Evolutionary conservation across 2,888 invertebrate species (phyloP), one percentile per base, ranked within the genome.

Genomic region (Nomada ruficornis): DNA sequence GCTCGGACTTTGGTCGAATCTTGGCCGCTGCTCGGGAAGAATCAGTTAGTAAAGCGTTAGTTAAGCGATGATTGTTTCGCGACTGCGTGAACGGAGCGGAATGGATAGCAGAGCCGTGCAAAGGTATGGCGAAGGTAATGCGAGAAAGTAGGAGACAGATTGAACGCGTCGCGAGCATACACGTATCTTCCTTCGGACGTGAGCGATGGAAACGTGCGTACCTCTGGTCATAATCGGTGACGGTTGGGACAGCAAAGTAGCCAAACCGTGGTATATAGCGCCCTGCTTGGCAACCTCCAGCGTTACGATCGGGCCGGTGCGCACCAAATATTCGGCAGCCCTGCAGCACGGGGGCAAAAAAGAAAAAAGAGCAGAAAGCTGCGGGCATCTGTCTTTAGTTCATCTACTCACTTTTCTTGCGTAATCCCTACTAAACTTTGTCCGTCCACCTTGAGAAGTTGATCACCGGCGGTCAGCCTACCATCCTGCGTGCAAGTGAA

Each of bases 251-350:
- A 99, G 95, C 80, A 99, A 95, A 20, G 98, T 98, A 20, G 98
- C 98, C 74, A 99, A 95, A 42, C 99, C 99, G 94, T 99, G 99
- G 93, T 98, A 97, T 91, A 99, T 97, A 68, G 99, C 99, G 68
- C 99, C 99, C 94, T 99, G 98, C 94, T 99, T 99, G 36, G 98
- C 99, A 80, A 99, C 99, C 94, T 99, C 98, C 84, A 99, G 94
- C 10, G 97, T 97, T 44, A 99, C 99, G 7, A 98, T 96, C 57
- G 98, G 98, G 11, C 99, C 99, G 18, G 99, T 99, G 74, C 98
- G 96, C 63, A 98, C 98, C 92, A 99, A 96, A 93, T 98, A 97
- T 93, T 99, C 98, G 2, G 99, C 99, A 81, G 99, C 99, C 94
- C 98, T 96, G 90, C 29, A 44, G 47, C 3, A 47, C 36, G 0